Evolutionary conservation across 2,113 vertebrate species (phyloP), one percentile per base, ranked within the genome.

Genomic region (Gavialis gangeticus): DNA sequence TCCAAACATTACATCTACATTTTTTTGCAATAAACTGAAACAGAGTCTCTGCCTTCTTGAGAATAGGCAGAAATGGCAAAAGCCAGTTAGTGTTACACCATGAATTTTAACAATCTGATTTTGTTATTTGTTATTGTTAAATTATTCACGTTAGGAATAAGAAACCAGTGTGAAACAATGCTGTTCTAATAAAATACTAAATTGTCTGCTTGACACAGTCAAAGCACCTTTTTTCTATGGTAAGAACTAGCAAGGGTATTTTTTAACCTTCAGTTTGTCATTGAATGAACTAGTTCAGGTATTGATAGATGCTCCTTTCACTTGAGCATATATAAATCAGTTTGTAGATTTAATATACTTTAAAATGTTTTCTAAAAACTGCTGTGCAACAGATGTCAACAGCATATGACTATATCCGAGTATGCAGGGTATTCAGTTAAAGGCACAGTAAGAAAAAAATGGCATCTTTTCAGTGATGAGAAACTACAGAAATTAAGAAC

Each of bases 281-380:
- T 84, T 97, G 12, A 19, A 57, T 91, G 66, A 67, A 10, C 13
- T 6, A 75, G 58, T 92, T 90, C 88, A 73, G 73, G 58, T 95
- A 82, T 58, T 87, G 89, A 96, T 86, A 93, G 95, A 92, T 89
- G 30, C 22, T 91, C 54, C 96, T 64, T 77, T 95, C 69, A 88
- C 80, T 64, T 95, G 84, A 93, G 77, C 37, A 91, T 89, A 76
- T 28, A 79, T 69, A 60, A 85, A 82, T 73, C 77, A 84, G 54
- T 79, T 69, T 76, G 55, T 60, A 87, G 87, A 95, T 84, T 95
- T 67, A 82, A 91, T 58, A 55, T 27, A n/a, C 17, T 80, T 85
- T 89, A 85, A 46, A 46, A 9, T 46, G 46, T 46, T 46, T 46
- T 46, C 46, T 46, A 46, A 71, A 24, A 71, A 46, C 67, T 71